Evolutionary conservation across 1,140 invertebrate species (phyloP).

Genomic region (Drusus annulatus): DNA sequence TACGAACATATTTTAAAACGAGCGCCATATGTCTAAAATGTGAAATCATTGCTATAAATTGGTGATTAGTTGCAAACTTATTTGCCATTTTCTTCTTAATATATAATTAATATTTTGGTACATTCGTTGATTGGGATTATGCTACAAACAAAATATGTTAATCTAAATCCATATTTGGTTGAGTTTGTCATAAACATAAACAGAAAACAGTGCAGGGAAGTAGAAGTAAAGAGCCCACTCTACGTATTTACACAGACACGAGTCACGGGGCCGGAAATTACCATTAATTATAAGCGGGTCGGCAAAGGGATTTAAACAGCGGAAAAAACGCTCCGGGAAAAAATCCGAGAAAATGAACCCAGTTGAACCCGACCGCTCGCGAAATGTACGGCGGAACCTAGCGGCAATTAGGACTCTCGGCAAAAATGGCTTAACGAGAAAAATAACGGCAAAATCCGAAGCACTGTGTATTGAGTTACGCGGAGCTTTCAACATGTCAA

Average conservation of each 20-base stretch:
- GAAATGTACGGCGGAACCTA: constrained; percentile 25
- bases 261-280: constrained; percentile 51
- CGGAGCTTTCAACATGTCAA: constrained; percentile 35
- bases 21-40: no score
- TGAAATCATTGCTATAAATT: no score
- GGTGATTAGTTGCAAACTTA: no score
- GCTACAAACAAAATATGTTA: no score
- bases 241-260: constrained; percentile 51
- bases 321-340: constrained; percentile 47
- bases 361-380: constrained; percentile 22
- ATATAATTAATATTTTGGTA: no score
- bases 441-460: constrained; percentile 43
- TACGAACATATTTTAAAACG: no score
- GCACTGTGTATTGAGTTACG: constrained; percentile 47
- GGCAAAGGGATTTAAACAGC: constrained; percentile 53
- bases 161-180: neutral
- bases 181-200: constrained; percentile 31
- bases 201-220: neutral
- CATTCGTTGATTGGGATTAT: no score
- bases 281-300: constrained; percentile 53
- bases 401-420: constrained; percentile 48
- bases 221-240: constrained; percentile 42
- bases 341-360: constrained; percentile 49
- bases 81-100: no score
- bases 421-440: constrained; percentile 43